Percentiles rank a stretch among this genome's conserved stretches.
Evolutionary conservation across 2,797 vertebrate genomes (phyloP).

Genomic region (Mergus octosetaceus): DNA sequence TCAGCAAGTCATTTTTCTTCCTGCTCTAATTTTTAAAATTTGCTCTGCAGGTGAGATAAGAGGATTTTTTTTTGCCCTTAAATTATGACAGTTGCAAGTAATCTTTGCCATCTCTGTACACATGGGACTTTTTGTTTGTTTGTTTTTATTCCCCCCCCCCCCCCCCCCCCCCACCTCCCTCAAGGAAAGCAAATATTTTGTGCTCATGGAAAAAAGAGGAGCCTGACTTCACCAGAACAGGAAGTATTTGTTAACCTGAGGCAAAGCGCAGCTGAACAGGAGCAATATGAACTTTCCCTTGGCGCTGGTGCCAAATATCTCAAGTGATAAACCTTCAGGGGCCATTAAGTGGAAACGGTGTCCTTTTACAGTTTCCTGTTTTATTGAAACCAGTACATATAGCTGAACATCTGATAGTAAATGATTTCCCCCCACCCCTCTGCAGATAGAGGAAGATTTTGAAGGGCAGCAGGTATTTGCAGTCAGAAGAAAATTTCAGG

Average conservation of each 20-base stretch:
- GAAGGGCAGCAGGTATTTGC: neutral
- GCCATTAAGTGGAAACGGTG: neutral
- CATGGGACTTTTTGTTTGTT: neutral
- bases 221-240: neutral
- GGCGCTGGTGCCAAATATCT: neutral
- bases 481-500: neutral
- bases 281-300: neutral
- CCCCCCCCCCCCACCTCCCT: neutral
- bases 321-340: neutral
- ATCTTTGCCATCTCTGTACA: slow-evolving; percentile 17
- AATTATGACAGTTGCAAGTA: slow-evolving; percentile 43
- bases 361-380: neutral
- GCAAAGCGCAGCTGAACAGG: neutral
- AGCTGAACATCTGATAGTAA: neutral
- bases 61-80: slow-evolving; percentile 30
- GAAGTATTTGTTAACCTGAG: slow-evolving; percentile 14
- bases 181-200: slow-evolving; percentile 49
- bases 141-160: neutral
- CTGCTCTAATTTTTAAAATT: slow-evolving; percentile 39
- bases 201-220: neutral
- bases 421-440: neutral
- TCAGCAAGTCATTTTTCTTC: slow-evolving; percentile 18
- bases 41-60: slow-evolving; percentile 37
- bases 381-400: slow-evolving; percentile 17
- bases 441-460: neutral